These are phyloP conservation scores for Ceuthmochares aereus DNA, from an alignment of 2,113 vertebrate species.

Conservation along the genomic window DNA sequence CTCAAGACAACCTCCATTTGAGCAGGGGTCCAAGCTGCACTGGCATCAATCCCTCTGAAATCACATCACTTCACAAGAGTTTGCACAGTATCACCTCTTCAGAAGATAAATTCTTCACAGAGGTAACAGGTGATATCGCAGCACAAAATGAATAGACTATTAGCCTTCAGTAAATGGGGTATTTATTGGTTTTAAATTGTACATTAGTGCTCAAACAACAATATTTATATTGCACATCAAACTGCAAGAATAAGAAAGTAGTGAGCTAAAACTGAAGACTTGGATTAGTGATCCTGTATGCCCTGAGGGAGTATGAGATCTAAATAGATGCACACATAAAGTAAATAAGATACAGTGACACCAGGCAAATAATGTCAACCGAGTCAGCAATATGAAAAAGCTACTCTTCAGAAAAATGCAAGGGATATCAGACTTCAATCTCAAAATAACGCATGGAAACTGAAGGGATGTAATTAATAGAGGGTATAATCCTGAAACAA, in stretches of 20 bases:
- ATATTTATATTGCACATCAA: conserved; percentile 1
- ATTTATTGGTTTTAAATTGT: conserved; percentile 45
- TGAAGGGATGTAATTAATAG: neutral
- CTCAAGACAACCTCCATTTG: neutral
- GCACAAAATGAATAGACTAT: conserved; percentile 23
- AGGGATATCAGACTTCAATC: neutral
- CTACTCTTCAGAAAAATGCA: neutral
- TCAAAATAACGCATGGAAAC: neutral
- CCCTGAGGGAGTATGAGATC: neutral
- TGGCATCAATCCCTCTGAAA: neutral
- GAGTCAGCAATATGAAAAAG: neutral
- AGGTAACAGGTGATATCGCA: neutral
- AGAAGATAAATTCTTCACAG: neutral
- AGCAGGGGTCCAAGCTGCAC: rapidly evolving
- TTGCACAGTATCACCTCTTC: rapidly evolving
- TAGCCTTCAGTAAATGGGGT: conserved; percentile 34
- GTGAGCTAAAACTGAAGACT: neutral
- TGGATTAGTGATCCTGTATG: neutral
- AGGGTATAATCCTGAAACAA: neutral
- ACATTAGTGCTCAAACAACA: neutral
- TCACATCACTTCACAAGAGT: neutral
- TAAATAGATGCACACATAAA: conserved; percentile 31
- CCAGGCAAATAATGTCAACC: neutral
- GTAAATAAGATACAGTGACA: neutral
- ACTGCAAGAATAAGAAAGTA: neutral